Base-by-base conservation (phyloP, 1,140 invertebrate genomes). In the Lasaia peninsularis region DNA sequence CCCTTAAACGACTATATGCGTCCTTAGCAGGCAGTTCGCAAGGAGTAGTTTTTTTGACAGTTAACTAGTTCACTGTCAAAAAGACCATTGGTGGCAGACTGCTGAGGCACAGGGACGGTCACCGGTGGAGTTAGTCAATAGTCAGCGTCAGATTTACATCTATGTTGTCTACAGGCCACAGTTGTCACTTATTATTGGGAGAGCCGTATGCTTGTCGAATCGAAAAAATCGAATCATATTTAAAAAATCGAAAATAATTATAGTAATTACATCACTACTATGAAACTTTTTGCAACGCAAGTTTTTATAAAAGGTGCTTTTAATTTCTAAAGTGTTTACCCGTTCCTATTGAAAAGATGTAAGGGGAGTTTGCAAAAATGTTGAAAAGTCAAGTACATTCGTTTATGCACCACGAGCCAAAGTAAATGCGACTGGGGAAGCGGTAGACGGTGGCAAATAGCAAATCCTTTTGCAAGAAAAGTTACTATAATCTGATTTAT, bases 311-410 rank as follows among this genome's bases (percentile, higher is more conserved):
- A 48, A 48, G 18, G 40, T 48, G 40, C 40, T 55, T 40, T 55
- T 55, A 55, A 55, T 55, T 55, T 55, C 53, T 37, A 31, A 55
- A 55, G 53, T 55, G 35, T 52, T 52, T 31, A 31, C 34, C 24
- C 53, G 3, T 16, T 48, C 14, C 53, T 48, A 55, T 55, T 55
- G 53, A 55, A 48, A 55, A 48, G 35, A 40, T 37, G 53, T 24
- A 14, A 28, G 18, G 35, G 20, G 34, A 37, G 34, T n/a, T 34
- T 6, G 34, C n/a, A 40, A 28, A 14, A 44, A 55, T 40, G 18
- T 44, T 44, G 40, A 44, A 44, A 16, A 44, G 37, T 44, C 52
- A 44, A 44, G 53, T 44, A 14, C 21, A 44, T 44, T 44, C 20
- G 53, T 37, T 55, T 28, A 55, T 55, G 53, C 35, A 9, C 40